Conservation (phyloP, 2,888 invertebrate genomes). For the Helicoverpa assulta region DNA sequence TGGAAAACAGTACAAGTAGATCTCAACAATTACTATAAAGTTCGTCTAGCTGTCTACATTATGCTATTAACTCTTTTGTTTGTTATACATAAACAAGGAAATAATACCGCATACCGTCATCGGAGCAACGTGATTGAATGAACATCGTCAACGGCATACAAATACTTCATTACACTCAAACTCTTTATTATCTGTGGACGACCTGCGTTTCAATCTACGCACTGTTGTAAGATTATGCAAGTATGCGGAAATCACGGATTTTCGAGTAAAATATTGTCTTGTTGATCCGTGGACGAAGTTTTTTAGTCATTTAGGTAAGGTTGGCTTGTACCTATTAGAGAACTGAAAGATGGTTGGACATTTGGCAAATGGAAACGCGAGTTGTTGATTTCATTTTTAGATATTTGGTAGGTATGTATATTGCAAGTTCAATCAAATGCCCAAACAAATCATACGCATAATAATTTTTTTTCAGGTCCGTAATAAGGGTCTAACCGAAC, state of each 20-base stretch:
- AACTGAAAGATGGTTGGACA: no score
- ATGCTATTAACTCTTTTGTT: constrained; percentile 39
- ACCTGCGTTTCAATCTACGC: constrained; percentile 21
- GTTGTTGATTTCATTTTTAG: no score
- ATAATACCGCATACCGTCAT: constrained; percentile 36
- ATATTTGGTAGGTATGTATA: no score
- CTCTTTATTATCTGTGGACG: constrained; percentile 33
- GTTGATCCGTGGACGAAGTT: no score
- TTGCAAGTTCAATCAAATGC: no score
- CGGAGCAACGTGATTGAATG: constrained; percentile 40
- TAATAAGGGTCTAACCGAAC: no score
- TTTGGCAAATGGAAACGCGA: no score
- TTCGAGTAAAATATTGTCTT: background rate
- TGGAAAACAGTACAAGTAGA: background rate
- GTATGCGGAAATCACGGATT: constrained; percentile 34
- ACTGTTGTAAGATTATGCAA: constrained; percentile 28
- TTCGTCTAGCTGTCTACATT: background rate
- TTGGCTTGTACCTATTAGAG: no score
- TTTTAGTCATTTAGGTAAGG: no score
- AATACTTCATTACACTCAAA: constrained; percentile 40
- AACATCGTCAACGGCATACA: constrained; percentile 45
- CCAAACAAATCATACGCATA: no score
- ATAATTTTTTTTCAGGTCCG: no score
- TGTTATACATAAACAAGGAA: constrained; percentile 54
- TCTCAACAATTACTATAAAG: background rate